A percentile compares a stretch with the other conserved stretches of the same genome.
These are phyloP conservation scores for Aphrocallistes beatrix DNA, from an alignment of 37 sponge, comb jelly and placozoan species.

Conservation along the genomic window DNA sequence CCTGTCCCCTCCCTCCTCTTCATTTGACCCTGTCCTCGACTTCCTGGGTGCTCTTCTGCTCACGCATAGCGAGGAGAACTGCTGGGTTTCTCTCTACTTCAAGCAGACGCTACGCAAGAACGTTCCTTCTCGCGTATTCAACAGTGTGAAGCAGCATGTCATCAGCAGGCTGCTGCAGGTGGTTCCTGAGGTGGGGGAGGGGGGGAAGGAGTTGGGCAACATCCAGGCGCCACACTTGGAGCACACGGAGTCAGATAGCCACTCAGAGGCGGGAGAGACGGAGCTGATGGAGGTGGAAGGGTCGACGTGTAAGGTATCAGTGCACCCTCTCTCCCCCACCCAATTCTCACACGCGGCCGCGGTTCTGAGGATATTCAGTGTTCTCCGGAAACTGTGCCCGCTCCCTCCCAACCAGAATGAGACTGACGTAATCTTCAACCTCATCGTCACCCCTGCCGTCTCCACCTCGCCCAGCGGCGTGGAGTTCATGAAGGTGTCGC, in stretches of 20 bases:
- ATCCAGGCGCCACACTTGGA: background rate
- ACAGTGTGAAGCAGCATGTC: background rate
- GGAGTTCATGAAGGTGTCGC: conserved; percentile 43
- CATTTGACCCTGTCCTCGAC: background rate
- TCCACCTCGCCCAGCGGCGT: conserved; percentile 55
- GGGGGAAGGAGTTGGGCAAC: background rate
- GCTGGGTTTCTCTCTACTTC: background rate
- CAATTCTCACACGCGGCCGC: background rate
- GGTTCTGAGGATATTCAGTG: background rate
- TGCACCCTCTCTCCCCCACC: background rate
- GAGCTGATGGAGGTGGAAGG: background rate
- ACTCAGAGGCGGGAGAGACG: background rate
- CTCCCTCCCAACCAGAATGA: conserved; percentile 28
- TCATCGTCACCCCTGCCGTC: conserved; percentile 46
- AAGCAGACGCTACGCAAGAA: background rate
- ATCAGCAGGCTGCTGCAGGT: background rate
- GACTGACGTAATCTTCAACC: conserved; percentile 39
- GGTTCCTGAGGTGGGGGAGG: background rate
- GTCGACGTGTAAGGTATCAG: background rate
- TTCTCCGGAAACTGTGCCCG: background rate
- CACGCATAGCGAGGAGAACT: background rate
- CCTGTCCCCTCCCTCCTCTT: background rate
- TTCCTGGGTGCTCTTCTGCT: background rate
- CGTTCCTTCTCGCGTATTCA: background rate
- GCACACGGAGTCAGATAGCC: background rate